Conservation (phyloP, 2,888 invertebrate genomes). For the Argyresthia albistria region DNA sequence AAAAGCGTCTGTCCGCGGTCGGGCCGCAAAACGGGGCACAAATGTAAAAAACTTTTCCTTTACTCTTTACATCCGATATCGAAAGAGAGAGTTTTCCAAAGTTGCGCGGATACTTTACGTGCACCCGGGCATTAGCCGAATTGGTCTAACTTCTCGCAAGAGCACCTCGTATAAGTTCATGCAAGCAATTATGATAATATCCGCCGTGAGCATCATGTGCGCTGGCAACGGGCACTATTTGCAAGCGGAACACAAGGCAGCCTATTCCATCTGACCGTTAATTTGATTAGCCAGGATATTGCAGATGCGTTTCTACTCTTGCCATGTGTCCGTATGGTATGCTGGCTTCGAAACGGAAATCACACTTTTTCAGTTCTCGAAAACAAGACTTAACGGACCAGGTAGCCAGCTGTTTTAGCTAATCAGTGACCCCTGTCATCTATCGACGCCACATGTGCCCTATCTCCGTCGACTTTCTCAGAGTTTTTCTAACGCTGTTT, state of each 20-base stretch:
- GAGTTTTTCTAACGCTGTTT: conserved; percentile 28
- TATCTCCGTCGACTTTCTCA: conserved; percentile 31
- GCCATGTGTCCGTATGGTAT: conserved; percentile 31
- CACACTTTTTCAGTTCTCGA: conserved; percentile 40
- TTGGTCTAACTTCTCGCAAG: conserved; percentile 19
- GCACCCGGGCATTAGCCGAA: conserved; percentile 49
- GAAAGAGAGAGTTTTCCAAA: conserved; percentile 60
- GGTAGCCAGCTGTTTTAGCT: conserved; percentile 41
- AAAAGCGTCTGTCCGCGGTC: conserved; percentile 55
- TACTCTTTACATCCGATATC: conserved; percentile 54
- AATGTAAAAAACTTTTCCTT: conserved; percentile 67
- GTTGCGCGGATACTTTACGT: conserved; percentile 55
- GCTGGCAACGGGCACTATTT: conserved; percentile 17
- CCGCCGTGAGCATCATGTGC: conserved; percentile 10
- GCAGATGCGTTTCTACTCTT: conserved; percentile 46
- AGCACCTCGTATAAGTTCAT: background rate
- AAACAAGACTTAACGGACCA: conserved; percentile 49
- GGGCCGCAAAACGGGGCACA: conserved; percentile 50
- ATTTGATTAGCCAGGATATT: conserved; percentile 41
- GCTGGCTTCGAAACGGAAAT: conserved; percentile 36
- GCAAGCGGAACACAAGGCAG: conserved; percentile 28
- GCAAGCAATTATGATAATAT: conserved; percentile 14
- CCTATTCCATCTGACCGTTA: conserved; percentile 28
- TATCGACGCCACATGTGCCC: conserved; percentile 23
- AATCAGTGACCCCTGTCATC: conserved; percentile 22